Evolutionary conservation across 2,113 vertebrate species (phyloP).

Genomic region (Aythya baeri): DNA sequence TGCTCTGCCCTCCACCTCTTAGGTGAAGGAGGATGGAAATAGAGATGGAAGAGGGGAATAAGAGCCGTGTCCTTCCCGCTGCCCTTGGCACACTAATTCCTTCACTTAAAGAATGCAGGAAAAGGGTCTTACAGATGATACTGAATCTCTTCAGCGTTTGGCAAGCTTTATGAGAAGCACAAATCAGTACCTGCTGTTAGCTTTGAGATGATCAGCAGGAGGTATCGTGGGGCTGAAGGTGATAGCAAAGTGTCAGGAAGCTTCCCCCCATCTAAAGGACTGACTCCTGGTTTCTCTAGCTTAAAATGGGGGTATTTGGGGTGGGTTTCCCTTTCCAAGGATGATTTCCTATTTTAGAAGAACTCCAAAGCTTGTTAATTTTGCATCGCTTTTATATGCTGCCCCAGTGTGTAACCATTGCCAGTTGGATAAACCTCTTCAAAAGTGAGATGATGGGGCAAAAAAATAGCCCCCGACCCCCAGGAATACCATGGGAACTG

Average conservation of each 20-base stretch:
- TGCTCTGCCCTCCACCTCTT: neutral
- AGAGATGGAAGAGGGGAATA: neutral
- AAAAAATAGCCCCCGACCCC: neutral
- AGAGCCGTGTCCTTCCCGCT: neutral
- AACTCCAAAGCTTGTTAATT: neutral
- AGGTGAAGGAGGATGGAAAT: neutral
- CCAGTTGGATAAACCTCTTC: neutral
- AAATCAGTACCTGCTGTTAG: neutral
- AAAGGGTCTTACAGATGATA: neutral
- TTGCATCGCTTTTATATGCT: neutral
- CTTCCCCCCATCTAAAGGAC: neutral
- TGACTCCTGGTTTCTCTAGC: neutral
- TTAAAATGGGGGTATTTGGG: neutral
- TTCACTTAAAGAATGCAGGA: neutral
- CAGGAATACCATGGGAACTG: neutral
- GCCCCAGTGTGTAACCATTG: neutral
- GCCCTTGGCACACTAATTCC: neutral
- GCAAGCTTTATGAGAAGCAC: neutral
- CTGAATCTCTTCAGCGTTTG: neutral
- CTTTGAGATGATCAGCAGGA: neutral
- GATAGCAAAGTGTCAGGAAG: neutral
- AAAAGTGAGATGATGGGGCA: neutral
- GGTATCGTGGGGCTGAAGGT: neutral
- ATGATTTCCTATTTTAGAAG: neutral
- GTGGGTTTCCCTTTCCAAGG: neutral